A percentile compares a stretch with the other conserved stretches of the same genome.
Conservation (phyloP, 2,113 vertebrate species). For the Thryonomys swinderianus region DNA sequence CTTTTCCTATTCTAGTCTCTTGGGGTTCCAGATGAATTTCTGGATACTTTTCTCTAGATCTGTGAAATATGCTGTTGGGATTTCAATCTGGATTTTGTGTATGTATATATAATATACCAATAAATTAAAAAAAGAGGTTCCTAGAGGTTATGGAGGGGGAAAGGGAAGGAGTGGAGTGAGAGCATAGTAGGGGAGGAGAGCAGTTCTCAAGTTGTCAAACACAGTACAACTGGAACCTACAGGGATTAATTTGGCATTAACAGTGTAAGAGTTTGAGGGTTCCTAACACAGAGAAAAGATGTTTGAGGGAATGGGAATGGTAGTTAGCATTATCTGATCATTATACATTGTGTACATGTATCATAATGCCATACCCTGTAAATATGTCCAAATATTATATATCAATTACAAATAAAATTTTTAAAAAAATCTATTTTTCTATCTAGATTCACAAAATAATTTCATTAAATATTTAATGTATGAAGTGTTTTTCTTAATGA, state of each 20-base stretch:
- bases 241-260: not conserved
- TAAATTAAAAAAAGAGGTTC: not conserved
- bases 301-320: not conserved
- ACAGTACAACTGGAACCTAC: not conserved
- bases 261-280: not conserved
- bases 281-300: not conserved
- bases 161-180: not conserved
- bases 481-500: conserved; percentile 1
- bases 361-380: not conserved
- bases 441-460: not conserved
- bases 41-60: too few relatives aligned
- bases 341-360: not conserved
- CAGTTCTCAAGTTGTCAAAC: not conserved
- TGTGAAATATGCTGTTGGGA: too few relatives aligned
- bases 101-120: too few relatives aligned
- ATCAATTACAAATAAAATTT: not conserved
- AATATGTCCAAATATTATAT: not conserved
- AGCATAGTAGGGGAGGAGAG: not conserved
- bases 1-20: too few relatives aligned
- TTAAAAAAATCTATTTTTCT: not conserved
- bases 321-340: not conserved
- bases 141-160: not conserved
- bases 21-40: too few relatives aligned
- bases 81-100: too few relatives aligned
- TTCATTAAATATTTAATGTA: not conserved